Conservation (phyloP, 2,113 vertebrate genomes). For the Perca flavescens region DNA sequence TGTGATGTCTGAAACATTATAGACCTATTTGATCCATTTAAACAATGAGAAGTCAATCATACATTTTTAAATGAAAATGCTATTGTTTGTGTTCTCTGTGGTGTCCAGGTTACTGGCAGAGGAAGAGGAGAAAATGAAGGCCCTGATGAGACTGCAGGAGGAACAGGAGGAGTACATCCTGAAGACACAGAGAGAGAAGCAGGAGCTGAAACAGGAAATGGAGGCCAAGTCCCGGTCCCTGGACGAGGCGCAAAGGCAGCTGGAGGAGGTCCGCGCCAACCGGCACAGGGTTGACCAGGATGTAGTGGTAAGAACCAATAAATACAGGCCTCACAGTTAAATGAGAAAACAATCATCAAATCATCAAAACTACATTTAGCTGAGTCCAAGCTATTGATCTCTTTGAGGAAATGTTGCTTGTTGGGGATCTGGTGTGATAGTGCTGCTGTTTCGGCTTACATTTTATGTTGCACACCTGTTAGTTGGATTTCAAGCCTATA, state of each 20-base stretch:
- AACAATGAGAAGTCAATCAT: neutral
- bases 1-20: neutral
- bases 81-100: constrained; percentile 5
- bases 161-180: constrained; percentile 95
- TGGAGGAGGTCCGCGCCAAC: constrained; percentile 94
- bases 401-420: neutral
- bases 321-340: neutral
- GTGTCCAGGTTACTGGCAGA: constrained; percentile 89
- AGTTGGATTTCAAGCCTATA: neutral
- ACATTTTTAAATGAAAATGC: neutral
- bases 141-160: constrained; percentile 91
- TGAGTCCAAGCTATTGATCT: neutral
- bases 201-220: constrained; percentile 95
- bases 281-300: constrained; percentile 93
- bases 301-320: constrained; percentile 88
- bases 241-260: constrained; percentile 91
- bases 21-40: neutral
- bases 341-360: neutral
- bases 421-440: neutral
- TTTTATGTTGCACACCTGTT: neutral
- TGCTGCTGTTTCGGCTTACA: neutral
- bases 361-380: neutral
- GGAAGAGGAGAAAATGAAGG: constrained; percentile 94
- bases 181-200: constrained; percentile 92
- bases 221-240: constrained; percentile 89